phyloP scores from a whole-genome alignment of 2,888 invertebrate genomes.

The Rhodophaea formosa region DNA sequence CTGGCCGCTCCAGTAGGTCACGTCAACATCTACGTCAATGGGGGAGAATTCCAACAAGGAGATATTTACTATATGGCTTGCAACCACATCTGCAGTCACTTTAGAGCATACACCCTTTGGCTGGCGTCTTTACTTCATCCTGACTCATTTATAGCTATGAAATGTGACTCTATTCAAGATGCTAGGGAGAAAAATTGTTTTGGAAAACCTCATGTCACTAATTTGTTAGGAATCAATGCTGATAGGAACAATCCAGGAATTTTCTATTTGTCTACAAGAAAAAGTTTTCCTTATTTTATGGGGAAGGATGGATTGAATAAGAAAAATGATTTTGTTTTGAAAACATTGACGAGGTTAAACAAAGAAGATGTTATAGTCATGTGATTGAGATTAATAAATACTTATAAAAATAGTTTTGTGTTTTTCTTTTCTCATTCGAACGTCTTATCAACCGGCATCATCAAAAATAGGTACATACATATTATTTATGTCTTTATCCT shows the following conservation, averaged over 20 bases:
- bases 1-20: conserved; percentile 34
- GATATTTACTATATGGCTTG: conserved; percentile 30
- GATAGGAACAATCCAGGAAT: conserved; percentile 40
- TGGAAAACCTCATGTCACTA: conserved; percentile 33
- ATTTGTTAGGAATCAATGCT: conserved; percentile 34
- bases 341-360: neutral
- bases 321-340: conserved; percentile 31
- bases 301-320: conserved; percentile 39
- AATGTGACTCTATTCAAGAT: conserved; percentile 37
- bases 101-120: conserved; percentile 30
- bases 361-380: neutral
- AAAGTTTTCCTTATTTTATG: conserved; percentile 41
- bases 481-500: no score
- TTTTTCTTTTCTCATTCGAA: no score
- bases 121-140: conserved; percentile 32
- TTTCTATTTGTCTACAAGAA: conserved; percentile 38
- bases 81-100: conserved; percentile 34
- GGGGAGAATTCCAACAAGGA: conserved; percentile 37
- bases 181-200: conserved; percentile 36
- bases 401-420: no score
- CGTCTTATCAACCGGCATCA: no score
- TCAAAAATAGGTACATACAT: no score
- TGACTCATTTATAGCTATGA: conserved; percentile 33
- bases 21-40: conserved; percentile 39
- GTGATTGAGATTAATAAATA: neutral